These are phyloP conservation scores for Phaetusa simplex DNA, from an alignment of 2,113 vertebrate species.

Conservation along the genomic window DNA sequence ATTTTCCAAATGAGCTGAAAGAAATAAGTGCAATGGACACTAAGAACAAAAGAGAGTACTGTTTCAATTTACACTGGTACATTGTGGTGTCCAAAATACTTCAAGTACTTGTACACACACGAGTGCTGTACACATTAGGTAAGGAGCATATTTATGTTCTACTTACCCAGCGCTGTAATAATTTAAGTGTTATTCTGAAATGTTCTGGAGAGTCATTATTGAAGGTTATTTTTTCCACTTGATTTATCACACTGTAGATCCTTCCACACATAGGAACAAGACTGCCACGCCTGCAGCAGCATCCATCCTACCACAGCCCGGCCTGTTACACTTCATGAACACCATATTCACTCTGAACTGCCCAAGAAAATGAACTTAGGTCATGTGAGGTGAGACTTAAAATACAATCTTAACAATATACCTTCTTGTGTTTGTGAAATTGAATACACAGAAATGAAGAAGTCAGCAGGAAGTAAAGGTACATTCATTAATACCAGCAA, in stretches of 20 bases:
- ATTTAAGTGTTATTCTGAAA: background rate
- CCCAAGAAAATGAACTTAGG: background rate
- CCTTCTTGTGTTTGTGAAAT: background rate
- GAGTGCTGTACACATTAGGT: no score
- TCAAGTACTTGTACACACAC: background rate
- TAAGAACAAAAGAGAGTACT: background rate
- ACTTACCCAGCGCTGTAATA: background rate
- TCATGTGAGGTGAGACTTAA: background rate
- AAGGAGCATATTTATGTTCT: background rate
- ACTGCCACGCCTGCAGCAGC: rapidly evolving
- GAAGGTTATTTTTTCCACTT: background rate
- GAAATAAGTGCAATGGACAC: background rate
- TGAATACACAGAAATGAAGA: background rate
- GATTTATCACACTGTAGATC: background rate
- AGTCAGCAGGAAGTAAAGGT: background rate
- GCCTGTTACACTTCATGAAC: background rate
- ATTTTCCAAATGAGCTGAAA: background rate
- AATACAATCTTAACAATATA: background rate
- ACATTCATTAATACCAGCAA: background rate
- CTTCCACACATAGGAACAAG: background rate
- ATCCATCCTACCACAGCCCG: background rate
- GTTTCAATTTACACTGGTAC: background rate
- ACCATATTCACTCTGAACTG: background rate
- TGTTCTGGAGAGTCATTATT: background rate
- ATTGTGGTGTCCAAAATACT: background rate